Evolutionary conservation across 2,113 vertebrate genomes (phyloP), one percentile per base, ranked within the genome.

Genomic region (Melanerpes formicivorus): DNA sequence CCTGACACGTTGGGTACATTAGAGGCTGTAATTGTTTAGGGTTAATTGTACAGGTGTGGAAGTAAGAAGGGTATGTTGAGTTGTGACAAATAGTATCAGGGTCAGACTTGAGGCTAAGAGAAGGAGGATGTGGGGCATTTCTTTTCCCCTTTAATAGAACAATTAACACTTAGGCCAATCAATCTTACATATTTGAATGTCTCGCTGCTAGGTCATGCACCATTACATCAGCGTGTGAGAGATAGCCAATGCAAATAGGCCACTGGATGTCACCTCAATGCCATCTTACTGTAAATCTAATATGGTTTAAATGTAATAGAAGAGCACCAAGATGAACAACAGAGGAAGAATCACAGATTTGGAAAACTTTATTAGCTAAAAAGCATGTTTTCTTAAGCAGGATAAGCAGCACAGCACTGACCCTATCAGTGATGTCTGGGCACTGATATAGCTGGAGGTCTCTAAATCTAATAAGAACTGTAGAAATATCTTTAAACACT

Each of bases 151-250:
- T 88, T 93, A 91, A 91, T 84, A 96, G 84, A 96, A 93, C 84
- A 91, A 96, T 95, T 96, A 96, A 93, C 85, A 92, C 65, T 84
- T 62, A 70, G 55, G 16, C 50, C 22, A 93, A 95, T 96, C 79
- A 96, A 84, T 96, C 90, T 84, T 94, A 78, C 48, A 87, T 90
- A 94, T 85, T 85, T 86, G 40, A 87, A 87, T 90, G 77, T 91
- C 94, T 95, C 85, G 69, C 88, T 94, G 91, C 56, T 82, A 89
- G 95, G 95, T 96, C 95, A 95, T 91, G 93, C 93, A 90, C 92
- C 94, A 97, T 97, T 96, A 97, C 95, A 93, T 97, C 95, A 97
- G 92, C 58, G 48, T 89, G 88, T 88, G 88, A 93, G 73, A 93
- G 67, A 60, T 3, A 84, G 80, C 87, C 90, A 92, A 95, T 95